phyloP scores from a whole-genome alignment of 1,140 invertebrate species.

The Heliconius himera region DNA sequence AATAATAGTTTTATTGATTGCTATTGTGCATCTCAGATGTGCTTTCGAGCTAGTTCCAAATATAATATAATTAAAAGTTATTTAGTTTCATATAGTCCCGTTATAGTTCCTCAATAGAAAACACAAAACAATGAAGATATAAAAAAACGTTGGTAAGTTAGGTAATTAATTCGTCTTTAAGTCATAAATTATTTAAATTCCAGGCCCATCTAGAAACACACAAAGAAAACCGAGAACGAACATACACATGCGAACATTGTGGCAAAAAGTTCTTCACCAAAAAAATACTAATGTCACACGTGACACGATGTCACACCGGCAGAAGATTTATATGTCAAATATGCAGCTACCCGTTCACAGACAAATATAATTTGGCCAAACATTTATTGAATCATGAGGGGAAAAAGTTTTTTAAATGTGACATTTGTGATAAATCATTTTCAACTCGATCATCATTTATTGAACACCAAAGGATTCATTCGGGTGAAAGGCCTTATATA shows the following conservation, averaged over 20 bases:
- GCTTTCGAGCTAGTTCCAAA: no score
- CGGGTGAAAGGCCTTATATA: slow-evolving; percentile 82
- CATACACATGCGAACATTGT: slow-evolving; percentile 70
- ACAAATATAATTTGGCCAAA: slow-evolving; percentile 83
- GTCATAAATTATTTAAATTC: slow-evolving; percentile 39
- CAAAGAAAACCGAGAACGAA: slow-evolving; percentile 63
- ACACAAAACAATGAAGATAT: no score
- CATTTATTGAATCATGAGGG: slow-evolving; percentile 85
- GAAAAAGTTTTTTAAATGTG: slow-evolving; percentile 83
- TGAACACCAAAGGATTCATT: slow-evolving; percentile 83
- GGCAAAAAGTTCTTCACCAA: slow-evolving; percentile 76
- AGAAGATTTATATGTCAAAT: slow-evolving; percentile 67
- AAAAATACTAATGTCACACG: slow-evolving; percentile 59
- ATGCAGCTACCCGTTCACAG: slow-evolving; percentile 72
- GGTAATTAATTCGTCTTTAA: no score
- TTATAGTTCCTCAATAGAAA: no score
- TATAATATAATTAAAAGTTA: no score
- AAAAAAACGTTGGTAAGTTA: no score
- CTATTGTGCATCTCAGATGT: no score
- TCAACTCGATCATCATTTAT: slow-evolving; percentile 79
- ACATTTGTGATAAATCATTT: slow-evolving; percentile 83
- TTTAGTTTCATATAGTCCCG: no score
- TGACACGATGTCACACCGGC: slow-evolving; percentile 60
- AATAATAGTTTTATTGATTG: no score
- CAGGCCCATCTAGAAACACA: slow-evolving; percentile 74